Base-by-base conservation (phyloP, 2,797 vertebrate species). In the Microctenopoma steveboyesi region DNA sequence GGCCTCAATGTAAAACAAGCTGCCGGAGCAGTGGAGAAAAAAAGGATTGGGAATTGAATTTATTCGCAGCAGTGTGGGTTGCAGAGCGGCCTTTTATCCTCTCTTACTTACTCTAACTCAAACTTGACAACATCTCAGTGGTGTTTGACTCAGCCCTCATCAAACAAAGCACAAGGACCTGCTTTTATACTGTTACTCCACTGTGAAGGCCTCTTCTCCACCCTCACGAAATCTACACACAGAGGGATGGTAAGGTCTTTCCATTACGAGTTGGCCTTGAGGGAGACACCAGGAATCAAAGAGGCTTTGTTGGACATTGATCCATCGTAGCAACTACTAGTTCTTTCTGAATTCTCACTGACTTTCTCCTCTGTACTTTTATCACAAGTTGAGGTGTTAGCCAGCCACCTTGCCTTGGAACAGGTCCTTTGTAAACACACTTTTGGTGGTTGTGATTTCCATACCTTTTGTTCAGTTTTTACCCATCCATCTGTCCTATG, bases 131-230 rank as follows among this genome's bases (percentile, higher is more conserved):
- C 78, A 76, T 79, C 71, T 79, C 68, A 53, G 81, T 61, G 80
- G 80, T 68, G 78, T 84, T 65, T 58, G 64, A 82, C 79, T 46
- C 82, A 76, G 78, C 67, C 80, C 83, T 81, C 65, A 75, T 80
- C 70, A 70, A 90, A 86, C 81, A 91, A 94, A 94, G 93, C 93
- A 94, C 93, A 94, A 94, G 87, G 79, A 92, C 88, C 90, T 90
- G 91, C 92, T 93, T 86, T 90, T 89, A 79, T 89, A 92, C 90
- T 89, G 83, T 89, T 87, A 90, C 78, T 82, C 88, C 91, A 92
- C 91, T 93, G 94, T 92, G 91, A 94, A 91, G 88, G 89, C 92
- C 88, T 84, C 81, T 79, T 73, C 83, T 82, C 84, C 75, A 69
- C 81, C 86, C 83, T 86, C 79, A 53, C 75, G 48, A 52, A 53